These are phyloP conservation scores for Ginglymostoma cirratum DNA, from an alignment of 2,113 vertebrate genomes.

Conservation along the genomic window DNA sequence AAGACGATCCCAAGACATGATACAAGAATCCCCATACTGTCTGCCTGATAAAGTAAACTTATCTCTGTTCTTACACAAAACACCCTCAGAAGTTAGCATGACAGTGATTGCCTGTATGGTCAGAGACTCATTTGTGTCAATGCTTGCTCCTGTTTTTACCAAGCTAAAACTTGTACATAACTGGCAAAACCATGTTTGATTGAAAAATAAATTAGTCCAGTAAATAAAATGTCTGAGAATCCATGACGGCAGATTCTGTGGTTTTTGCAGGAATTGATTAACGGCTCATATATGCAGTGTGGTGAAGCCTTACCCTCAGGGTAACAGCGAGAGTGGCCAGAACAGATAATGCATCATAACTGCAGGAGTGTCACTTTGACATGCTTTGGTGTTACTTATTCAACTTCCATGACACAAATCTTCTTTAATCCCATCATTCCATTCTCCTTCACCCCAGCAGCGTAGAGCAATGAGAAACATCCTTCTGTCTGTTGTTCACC, in stretches of 20 bases:
- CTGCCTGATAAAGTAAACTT: neutral
- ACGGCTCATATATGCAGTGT: neutral
- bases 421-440: conserved; percentile 17
- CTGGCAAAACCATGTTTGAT: neutral
- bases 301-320: neutral
- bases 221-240: neutral
- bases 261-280: neutral
- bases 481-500: neutral
- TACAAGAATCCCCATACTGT: neutral
- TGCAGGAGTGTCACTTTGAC: conserved; percentile 20
- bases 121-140: neutral
- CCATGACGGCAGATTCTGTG: neutral
- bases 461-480: neutral
- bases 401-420: conserved; percentile 6
- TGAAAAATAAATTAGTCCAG: neutral
- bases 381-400: conserved; percentile 22
- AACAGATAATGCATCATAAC: conserved; percentile 14
- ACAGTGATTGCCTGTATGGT: neutral
- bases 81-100: neutral
- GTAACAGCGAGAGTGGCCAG: neutral
- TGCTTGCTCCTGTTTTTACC: too few species aligned
- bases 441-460: neutral
- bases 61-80: neutral
- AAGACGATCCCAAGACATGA: neutral
- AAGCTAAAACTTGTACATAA: neutral